phyloP scores from a whole-genome alignment of 37 sponge, comb jelly and placozoan species.

The Dysidea cf. avara region DNA sequence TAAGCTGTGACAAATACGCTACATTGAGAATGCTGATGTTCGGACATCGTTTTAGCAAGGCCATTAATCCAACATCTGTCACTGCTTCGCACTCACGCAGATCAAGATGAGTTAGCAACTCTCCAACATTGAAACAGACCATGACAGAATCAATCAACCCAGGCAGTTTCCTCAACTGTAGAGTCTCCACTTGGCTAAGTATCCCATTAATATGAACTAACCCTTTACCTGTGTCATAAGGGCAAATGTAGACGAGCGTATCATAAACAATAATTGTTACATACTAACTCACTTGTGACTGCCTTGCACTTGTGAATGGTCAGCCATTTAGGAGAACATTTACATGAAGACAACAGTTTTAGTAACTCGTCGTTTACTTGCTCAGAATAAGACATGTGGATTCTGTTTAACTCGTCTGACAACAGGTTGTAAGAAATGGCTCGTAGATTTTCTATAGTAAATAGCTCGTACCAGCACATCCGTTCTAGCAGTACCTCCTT shows the following conservation, averaged over 20 bases:
- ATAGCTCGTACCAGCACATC: slow-evolving; percentile 70
- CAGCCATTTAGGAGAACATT: slow-evolving; percentile 52
- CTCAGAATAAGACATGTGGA: slow-evolving; percentile 57
- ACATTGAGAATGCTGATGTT: slow-evolving; percentile 57
- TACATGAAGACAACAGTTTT: slow-evolving; percentile 43
- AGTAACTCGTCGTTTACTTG: slow-evolving; percentile 67
- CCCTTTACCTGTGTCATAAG: slow-evolving; percentile 55
- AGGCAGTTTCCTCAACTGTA: slow-evolving; percentile 44
- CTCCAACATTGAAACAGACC: slow-evolving; percentile 11
- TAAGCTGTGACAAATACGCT: slow-evolving; percentile 47
- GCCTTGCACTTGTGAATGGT: slow-evolving; percentile 62
- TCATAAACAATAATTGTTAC: neutral
- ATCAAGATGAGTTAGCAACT: slow-evolving; percentile 23
- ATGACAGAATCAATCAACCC: slow-evolving; percentile 46
- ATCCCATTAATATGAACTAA: slow-evolving; percentile 38
- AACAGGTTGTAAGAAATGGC: slow-evolving; percentile 66
- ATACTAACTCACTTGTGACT: slow-evolving; percentile 57
- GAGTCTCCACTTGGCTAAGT: slow-evolving; percentile 31
- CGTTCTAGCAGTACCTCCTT: slow-evolving; percentile 80
- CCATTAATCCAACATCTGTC: slow-evolving; percentile 47
- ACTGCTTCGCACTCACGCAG: slow-evolving; percentile 36
- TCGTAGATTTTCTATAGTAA: slow-evolving; percentile 33
- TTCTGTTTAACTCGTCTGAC: slow-evolving; percentile 48
- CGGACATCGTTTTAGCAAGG: slow-evolving; percentile 58
- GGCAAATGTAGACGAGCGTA: neutral